Conservation (phyloP, 2,797 vertebrate genomes). For the Hypotaenidia philippensis region DNA sequence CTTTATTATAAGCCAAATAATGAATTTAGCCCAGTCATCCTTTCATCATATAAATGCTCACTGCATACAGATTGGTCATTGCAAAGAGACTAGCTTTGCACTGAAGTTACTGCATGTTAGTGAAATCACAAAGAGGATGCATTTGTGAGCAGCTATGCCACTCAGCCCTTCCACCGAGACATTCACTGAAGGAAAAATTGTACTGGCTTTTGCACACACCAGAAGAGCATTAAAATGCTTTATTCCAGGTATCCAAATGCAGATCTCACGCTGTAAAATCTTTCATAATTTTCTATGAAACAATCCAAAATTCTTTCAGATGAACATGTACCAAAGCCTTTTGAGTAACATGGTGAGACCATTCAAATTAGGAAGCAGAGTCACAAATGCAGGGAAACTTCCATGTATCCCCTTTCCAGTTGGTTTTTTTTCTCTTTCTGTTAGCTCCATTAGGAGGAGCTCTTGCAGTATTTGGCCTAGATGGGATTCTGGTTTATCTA, state of each 20-base stretch:
- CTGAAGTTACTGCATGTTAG: constrained; percentile 19
- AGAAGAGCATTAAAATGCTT: neutral
- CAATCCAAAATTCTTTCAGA: neutral
- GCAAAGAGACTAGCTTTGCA: neutral
- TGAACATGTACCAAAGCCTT: neutral
- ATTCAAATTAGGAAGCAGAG: neutral
- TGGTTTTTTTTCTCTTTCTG: neutral
- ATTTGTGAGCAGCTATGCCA: neutral
- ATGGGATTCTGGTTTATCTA: neutral
- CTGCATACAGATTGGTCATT: constrained; percentile 53
- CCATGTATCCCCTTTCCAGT: neutral
- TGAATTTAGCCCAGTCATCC: constrained; percentile 46
- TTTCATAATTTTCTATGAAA: neutral
- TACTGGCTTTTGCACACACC: neutral
- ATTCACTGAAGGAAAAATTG: neutral
- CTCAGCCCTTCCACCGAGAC: neutral
- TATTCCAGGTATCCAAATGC: neutral
- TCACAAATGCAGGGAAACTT: neutral
- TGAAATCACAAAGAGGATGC: neutral
- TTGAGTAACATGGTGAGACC: neutral
- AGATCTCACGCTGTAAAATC: neutral
- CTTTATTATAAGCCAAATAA: constrained; percentile 53
- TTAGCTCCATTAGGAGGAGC: constrained; percentile 89
- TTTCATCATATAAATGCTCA: constrained; percentile 26
- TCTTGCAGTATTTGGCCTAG: constrained; percentile 84